Percentiles rank a stretch among this genome's conserved stretches.
These are phyloP conservation scores for Spodoptera littoralis DNA, from an alignment of 2,888 invertebrate genomes.

Conservation along the genomic window DNA sequence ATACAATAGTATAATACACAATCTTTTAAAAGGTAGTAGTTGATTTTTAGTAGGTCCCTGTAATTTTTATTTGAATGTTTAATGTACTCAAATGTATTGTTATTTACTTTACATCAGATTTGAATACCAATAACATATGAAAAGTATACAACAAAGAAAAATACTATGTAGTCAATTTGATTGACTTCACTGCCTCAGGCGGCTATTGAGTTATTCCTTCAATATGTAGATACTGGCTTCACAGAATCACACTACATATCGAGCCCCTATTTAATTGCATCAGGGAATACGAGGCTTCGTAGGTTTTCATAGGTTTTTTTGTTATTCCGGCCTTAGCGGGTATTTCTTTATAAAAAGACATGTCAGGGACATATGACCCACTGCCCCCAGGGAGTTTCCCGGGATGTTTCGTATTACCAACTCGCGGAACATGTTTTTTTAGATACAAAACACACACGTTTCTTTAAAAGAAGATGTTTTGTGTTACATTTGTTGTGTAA, in stretches of 20 bases:
- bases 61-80: no score
- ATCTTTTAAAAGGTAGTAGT: no score
- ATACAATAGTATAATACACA: background rate
- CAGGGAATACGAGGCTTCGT: constrained; percentile 48
- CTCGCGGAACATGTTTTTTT: constrained; percentile 36
- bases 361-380: constrained; percentile 44
- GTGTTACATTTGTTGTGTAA: constrained; percentile 11
- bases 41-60: no score
- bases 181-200: background rate
- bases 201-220: background rate
- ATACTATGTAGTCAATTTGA: background rate
- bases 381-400: constrained; percentile 38
- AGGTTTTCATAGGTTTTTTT: constrained; percentile 27
- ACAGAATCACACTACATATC: constrained; percentile 13
- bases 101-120: no score
- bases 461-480: constrained; percentile 24
- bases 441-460: constrained; percentile 8
- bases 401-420: constrained; percentile 45
- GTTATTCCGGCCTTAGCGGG: constrained; percentile 21
- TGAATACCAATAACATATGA: no score
- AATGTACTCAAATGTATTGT: no score
- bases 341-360: constrained; percentile 50
- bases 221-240: constrained; percentile 22
- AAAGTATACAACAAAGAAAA: no score
- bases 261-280: constrained; percentile 45